Conservation (phyloP, 2,797 vertebrate genomes). For the Periophthalmus magnuspinnatus region DNA sequence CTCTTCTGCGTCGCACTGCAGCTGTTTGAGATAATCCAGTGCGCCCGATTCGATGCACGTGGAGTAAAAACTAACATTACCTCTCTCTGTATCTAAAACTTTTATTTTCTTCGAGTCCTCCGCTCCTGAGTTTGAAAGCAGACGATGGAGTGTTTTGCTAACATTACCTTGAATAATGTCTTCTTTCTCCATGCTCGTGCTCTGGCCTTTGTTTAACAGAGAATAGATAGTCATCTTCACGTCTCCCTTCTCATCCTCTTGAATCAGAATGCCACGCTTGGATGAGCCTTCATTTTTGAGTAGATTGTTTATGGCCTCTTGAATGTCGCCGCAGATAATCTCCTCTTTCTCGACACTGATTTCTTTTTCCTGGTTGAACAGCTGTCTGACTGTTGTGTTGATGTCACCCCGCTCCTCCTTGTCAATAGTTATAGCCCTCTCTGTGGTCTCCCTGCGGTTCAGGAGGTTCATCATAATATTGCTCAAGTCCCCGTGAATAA, state of each 20-base stretch:
- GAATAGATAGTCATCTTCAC: constrained; percentile 93
- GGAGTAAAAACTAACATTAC: constrained; percentile 93
- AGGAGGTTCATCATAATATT: constrained; percentile 91
- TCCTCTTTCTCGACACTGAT: constrained; percentile 82
- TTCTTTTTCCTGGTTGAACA: constrained; percentile 81
- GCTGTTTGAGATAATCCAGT: constrained; percentile 87
- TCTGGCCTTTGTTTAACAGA: constrained; percentile 84
- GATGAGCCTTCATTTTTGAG: constrained; percentile 77
- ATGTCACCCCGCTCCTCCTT: constrained; percentile 87
- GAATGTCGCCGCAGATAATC: constrained; percentile 86
- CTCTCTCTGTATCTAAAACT: constrained; percentile 83
- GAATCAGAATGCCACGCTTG: constrained; percentile 89
- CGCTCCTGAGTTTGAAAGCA: constrained; percentile 78
- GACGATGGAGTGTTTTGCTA: constrained; percentile 80
- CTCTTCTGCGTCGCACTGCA: constrained; percentile 78
- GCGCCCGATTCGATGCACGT: constrained; percentile 93
- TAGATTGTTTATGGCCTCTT: constrained; percentile 87
- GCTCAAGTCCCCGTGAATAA: constrained; percentile 85
- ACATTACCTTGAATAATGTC: constrained; percentile 86
- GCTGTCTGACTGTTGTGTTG: constrained; percentile 83
- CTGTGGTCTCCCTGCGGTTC: constrained; percentile 75
- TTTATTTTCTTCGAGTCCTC: constrained; percentile 76
- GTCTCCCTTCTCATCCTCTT: constrained; percentile 91
- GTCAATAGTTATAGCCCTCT: constrained; percentile 80
- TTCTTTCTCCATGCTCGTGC: constrained; percentile 70